Percentiles rank a stretch among this genome's conserved stretches.
phyloP scores from a whole-genome alignment of 92 coral and sea anemone genomes.

The Porites cylindrica region DNA sequence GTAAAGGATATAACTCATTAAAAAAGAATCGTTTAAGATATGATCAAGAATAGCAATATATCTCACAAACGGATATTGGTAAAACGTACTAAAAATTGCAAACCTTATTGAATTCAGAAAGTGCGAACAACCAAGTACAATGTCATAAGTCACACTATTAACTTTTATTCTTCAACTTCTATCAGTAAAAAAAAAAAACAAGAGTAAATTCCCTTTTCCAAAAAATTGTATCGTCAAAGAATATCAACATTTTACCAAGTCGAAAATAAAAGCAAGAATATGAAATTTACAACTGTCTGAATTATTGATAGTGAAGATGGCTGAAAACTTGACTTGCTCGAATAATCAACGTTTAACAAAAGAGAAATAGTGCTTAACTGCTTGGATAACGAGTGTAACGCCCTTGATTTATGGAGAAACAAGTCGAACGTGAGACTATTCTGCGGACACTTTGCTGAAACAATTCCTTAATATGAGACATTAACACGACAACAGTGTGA shows the following conservation, averaged over 20 bases:
- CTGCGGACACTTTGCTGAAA: not conserved
- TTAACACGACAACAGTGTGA: not conserved
- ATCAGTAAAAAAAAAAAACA: not conserved
- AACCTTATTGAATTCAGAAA: conserved; percentile 22
- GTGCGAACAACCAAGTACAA: conserved; percentile 23
- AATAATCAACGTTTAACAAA: not conserved
- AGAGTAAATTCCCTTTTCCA: not conserved
- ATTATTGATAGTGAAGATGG: conserved; percentile 25
- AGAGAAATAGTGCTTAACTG: not conserved
- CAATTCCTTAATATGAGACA: not conserved
- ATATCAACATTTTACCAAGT: conserved; percentile 54
- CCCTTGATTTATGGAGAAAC: not conserved
- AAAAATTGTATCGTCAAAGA: conserved; percentile 12
- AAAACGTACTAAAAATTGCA: not conserved
- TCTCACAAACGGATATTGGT: not conserved
- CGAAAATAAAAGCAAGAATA: conserved; percentile 4
- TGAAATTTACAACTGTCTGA: conserved; percentile 3
- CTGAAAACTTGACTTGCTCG: conserved; percentile 1
- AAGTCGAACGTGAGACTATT: not conserved
- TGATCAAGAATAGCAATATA: not conserved
- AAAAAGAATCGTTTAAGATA: not conserved
- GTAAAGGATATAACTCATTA: not conserved
- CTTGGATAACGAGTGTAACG: not conserved
- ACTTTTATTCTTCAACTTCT: too few relatives aligned
- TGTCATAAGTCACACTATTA: too few relatives aligned